Conservation (phyloP, 2,797 vertebrate species). For the Poecilia velifera region DNA sequence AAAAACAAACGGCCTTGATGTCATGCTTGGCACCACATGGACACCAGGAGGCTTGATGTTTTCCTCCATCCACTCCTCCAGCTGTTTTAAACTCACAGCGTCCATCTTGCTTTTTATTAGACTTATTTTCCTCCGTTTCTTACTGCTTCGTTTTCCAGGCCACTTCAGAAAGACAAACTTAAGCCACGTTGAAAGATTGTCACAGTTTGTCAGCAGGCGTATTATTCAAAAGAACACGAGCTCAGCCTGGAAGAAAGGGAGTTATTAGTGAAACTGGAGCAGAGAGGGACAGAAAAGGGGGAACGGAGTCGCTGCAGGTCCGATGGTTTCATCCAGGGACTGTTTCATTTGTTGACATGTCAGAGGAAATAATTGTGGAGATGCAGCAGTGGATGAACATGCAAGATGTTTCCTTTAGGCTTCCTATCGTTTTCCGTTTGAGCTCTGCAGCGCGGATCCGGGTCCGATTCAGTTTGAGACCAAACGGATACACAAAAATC, state of each 20-base stretch:
- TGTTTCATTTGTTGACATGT: slow-evolving; percentile 57
- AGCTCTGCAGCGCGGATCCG: slow-evolving; percentile 1
- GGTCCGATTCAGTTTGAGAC: too few relatives aligned
- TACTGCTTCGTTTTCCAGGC: slow-evolving; percentile 49
- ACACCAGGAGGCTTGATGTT: slow-evolving; percentile 60
- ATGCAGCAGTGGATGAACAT: slow-evolving; percentile 64
- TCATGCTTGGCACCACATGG: slow-evolving; percentile 65
- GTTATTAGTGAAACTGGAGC: slow-evolving; percentile 15
- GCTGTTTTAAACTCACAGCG: slow-evolving; percentile 55
- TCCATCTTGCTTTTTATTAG: slow-evolving; percentile 69
- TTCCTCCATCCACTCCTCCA: slow-evolving; percentile 68
- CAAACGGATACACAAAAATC: too few relatives aligned
- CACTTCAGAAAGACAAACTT: slow-evolving; percentile 62
- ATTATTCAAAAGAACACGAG: slow-evolving; percentile 50
- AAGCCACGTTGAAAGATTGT: slow-evolving; percentile 51
- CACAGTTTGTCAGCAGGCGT: slow-evolving; percentile 46
- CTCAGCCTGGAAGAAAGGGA: slow-evolving; percentile 14
- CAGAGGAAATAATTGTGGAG: slow-evolving; percentile 59
- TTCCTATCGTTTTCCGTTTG: slow-evolving; percentile 66
- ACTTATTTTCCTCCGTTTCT: slow-evolving; percentile 29
- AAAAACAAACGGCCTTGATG: slow-evolving; percentile 70
- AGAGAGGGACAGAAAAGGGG: slow-evolving; percentile 13
- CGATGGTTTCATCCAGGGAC: slow-evolving; percentile 25
- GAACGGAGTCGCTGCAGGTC: slow-evolving; percentile 22
- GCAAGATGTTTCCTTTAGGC: slow-evolving; percentile 76